phyloP scores from a whole-genome alignment of 1,140 invertebrate species.

The Saccostrea glomerata region DNA sequence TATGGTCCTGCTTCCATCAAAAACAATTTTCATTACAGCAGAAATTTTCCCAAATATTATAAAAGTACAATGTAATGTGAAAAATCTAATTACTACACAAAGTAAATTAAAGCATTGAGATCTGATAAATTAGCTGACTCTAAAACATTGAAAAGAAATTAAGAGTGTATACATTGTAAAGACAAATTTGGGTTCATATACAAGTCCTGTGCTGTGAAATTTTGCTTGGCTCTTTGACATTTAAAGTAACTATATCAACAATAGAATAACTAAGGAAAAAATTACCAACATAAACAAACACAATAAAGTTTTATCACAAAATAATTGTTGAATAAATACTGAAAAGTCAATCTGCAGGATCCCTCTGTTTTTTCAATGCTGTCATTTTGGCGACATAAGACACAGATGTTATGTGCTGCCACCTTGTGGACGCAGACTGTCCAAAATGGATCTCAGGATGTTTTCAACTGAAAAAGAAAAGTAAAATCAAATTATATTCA shows the following conservation, averaged over 20 bases:
- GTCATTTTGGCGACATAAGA: not conserved
- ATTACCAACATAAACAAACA: not conserved
- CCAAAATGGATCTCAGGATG: not conserved
- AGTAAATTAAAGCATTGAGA: too few relatives aligned
- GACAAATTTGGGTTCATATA: too few relatives aligned
- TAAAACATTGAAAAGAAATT: not conserved
- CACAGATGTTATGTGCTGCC: not conserved
- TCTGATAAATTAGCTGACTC: not conserved
- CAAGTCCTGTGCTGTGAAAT: not conserved
- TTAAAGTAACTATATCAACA: not conserved
- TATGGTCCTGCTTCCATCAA: not conserved
- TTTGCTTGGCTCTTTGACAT: not conserved
- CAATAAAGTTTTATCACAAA: conserved; percentile 19
- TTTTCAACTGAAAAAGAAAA: conserved; percentile 17
- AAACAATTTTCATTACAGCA: not conserved
- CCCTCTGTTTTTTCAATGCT: not conserved
- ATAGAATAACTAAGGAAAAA: not conserved
- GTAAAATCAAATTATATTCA: not conserved
- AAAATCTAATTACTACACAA: not conserved
- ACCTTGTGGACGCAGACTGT: conserved; percentile 2
- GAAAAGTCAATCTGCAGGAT: conserved; percentile 8
- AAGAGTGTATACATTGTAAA: too few relatives aligned
- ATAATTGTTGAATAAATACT: conserved; percentile 23
- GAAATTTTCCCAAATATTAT: not conserved
- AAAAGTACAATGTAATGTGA: not conserved